Percentiles rank a stretch among this genome's conserved stretches.
phyloP scores from a whole-genome alignment of 2,888 invertebrate species.

The Acleris emargana region DNA sequence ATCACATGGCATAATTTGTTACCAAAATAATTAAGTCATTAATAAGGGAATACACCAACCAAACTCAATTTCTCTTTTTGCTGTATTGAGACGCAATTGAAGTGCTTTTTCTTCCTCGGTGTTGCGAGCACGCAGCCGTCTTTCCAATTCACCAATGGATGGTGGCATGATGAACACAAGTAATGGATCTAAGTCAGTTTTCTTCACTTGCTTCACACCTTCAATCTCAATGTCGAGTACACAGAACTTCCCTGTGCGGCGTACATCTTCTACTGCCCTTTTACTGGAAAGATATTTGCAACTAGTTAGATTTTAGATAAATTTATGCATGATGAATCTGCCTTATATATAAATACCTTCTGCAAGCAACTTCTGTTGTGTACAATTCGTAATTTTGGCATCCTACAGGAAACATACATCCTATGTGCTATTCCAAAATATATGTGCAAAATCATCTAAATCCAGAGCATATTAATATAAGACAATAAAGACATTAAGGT shows the following conservation, averaged over 20 bases:
- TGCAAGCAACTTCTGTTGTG: too few species aligned
- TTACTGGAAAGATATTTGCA: constrained; percentile 84
- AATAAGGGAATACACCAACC: constrained; percentile 77
- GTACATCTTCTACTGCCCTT: constrained; percentile 91
- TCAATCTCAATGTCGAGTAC: constrained; percentile 97
- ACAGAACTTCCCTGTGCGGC: constrained; percentile 92
- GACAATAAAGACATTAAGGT: too few species aligned
- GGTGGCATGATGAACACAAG: constrained; percentile 98
- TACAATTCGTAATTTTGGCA: too few species aligned
- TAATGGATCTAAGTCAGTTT: constrained; percentile 91
- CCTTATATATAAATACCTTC: too few species aligned
- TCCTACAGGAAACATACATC: too few species aligned
- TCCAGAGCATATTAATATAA: too few species aligned
- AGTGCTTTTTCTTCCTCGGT: constrained; percentile 96
- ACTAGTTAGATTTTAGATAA: too few species aligned
- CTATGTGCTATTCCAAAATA: too few species aligned
- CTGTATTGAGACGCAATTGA: constrained; percentile 89
- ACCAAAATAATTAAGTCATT: neutral
- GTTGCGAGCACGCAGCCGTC: constrained; percentile 88
- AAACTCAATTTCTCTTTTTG: constrained; percentile 92
- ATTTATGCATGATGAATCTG: too few species aligned
- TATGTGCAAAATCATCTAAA: too few species aligned
- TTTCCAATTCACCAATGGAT: constrained; percentile 89
- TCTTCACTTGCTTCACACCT: constrained; percentile 94
- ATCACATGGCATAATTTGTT: too few species aligned